Percentiles rank a stretch among this genome's conserved stretches.
Evolutionary conservation across 2,113 vertebrate genomes (phyloP).

Genomic region (Pan troglodytes): NHGRI_mPanTro3-v2.1_pri NC_072401.2:20482501-20483000

Average conservation of each 20-base stretch:
- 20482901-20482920: not conserved
- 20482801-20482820: not conserved
- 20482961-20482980: not conserved
- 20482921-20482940: not conserved
- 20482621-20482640: not conserved
- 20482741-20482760: not conserved
- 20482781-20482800: not conserved
- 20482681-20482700: not conserved
- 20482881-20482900: not conserved
- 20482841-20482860: not conserved
- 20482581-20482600: not conserved
- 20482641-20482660: not conserved
- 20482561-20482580: conserved; percentile 17
- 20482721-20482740: not conserved
- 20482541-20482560: conserved; percentile 15
- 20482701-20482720: conserved; percentile 5
- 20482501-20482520: conserved; percentile 37
- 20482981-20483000: not conserved
- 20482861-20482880: not conserved
- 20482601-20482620: not conserved
- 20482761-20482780: not conserved
- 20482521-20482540: conserved; percentile 59
- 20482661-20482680: not conserved
- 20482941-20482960: not conserved
- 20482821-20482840: not conserved